These are phyloP conservation scores for Leptinotarsa lineolata DNA, from an alignment of 1,140 invertebrate genomes.

Conservation along the genomic window DNA sequence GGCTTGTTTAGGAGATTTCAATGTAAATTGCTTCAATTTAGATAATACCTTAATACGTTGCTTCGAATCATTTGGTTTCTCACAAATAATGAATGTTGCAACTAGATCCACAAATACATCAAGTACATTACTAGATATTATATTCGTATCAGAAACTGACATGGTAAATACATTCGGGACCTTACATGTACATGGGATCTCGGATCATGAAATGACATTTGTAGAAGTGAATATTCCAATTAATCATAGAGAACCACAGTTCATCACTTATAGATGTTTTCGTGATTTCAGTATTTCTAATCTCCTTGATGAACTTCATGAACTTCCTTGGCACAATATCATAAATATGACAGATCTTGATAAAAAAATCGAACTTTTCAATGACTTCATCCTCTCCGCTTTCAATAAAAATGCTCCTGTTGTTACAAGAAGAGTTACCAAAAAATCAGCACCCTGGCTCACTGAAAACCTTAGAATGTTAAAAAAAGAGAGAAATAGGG, in stretches of 20 bases:
- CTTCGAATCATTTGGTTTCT: conserved; percentile 11
- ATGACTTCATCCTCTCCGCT: too few species aligned
- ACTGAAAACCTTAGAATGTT: too few species aligned
- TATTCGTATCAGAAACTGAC: too few species aligned
- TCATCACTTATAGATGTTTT: not conserved
- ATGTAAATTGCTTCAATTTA: conserved; percentile 10
- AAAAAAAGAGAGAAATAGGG: not conserved
- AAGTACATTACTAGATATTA: conserved; percentile 4
- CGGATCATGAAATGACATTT: too few species aligned
- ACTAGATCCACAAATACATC: conserved; percentile 1
- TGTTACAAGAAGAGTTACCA: not conserved
- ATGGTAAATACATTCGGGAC: too few species aligned
- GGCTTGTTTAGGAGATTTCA: conserved; percentile 6
- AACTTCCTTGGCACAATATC: not conserved
- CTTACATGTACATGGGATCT: too few species aligned
- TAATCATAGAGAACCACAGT: not conserved
- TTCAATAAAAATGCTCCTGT: not conserved
- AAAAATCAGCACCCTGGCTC: not conserved
- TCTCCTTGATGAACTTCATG: not conserved
- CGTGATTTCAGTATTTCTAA: not conserved
- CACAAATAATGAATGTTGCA: conserved; percentile 4
- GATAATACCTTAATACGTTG: conserved; percentile 5
- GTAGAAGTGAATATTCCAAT: not conserved
- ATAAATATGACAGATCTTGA: too few species aligned
- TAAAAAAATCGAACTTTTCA: too few species aligned